A percentile compares a stretch with the other conserved stretches of the same genome.
phyloP scores from a whole-genome alignment of 2,113 vertebrate species.

The Poicephalus gulielmi region DNA sequence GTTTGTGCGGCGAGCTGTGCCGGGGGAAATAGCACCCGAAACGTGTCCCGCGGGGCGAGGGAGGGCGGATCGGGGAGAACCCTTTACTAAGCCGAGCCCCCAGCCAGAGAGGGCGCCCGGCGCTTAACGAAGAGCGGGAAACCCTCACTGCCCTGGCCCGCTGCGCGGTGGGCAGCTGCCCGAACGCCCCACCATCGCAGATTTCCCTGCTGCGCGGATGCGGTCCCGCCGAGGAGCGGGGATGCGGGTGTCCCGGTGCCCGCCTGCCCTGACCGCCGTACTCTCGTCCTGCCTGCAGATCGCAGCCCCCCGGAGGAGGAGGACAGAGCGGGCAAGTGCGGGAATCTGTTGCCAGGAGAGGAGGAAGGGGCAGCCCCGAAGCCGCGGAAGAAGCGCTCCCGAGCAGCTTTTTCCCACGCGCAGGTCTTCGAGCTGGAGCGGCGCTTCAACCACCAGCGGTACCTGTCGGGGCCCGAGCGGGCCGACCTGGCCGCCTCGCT shows the following conservation, averaged over 20 bases:
- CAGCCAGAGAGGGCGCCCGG: background rate
- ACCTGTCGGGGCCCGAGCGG: constrained; percentile 95
- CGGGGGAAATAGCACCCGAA: background rate
- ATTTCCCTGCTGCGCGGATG: background rate
- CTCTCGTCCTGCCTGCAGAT: constrained; percentile 62
- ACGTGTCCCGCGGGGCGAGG: background rate
- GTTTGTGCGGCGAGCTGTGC: too few species aligned
- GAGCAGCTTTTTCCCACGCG: constrained; percentile 97
- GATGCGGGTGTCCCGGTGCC: background rate
- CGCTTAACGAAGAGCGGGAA: background rate
- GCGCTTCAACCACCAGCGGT: constrained; percentile 98
- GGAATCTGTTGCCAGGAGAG: constrained; percentile 60
- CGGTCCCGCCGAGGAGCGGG: background rate
- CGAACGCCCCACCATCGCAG: background rate
- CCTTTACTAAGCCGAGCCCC: background rate
- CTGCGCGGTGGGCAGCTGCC: background rate
- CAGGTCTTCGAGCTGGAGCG: constrained; percentile 99
- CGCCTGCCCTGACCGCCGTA: constrained; percentile 2
- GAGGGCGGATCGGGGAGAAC: background rate
- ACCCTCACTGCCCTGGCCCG: background rate
- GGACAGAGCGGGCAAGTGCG: constrained; percentile 34
- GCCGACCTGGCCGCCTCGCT: constrained; percentile 95
- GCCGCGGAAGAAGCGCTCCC: constrained; percentile 94
- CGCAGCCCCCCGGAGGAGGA: constrained; percentile 72
- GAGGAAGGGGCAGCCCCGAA: constrained; percentile 79